Percentiles rank a stretch among this genome's conserved stretches.
Conservation (phyloP, 1,140 invertebrate species). For the Nomia melanderi region DNA sequence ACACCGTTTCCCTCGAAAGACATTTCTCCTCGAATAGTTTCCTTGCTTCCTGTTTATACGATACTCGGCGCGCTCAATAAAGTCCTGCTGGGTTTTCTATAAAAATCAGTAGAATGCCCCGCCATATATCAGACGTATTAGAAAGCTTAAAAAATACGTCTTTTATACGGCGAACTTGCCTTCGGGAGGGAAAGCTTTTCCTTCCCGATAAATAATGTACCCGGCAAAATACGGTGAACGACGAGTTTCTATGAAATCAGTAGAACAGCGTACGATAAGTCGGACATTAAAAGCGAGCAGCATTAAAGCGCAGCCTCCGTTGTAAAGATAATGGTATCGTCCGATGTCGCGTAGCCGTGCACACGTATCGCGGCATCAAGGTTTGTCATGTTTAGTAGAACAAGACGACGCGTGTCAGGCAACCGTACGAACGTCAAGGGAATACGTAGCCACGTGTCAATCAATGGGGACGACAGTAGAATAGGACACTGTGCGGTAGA, state of each 20-base stretch:
- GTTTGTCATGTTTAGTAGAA: background rate
- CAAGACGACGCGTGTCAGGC: background rate
- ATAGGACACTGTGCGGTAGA: background rate
- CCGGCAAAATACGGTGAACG: background rate
- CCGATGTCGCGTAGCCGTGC: too few species aligned
- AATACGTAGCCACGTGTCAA: background rate
- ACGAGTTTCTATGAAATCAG: background rate
- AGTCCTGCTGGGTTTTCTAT: too few species aligned
- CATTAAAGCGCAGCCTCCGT: background rate
- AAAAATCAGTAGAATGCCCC: slow-evolving; percentile 5
- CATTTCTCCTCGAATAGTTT: slow-evolving; percentile 8
- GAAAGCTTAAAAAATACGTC: background rate
- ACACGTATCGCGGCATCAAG: too few species aligned
- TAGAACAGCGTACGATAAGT: background rate
- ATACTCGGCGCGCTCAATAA: too few species aligned
- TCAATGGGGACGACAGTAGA: slow-evolving; percentile 5
- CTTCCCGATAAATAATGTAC: background rate
- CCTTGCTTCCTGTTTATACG: background rate
- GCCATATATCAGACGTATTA: background rate
- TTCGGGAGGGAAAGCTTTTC: background rate
- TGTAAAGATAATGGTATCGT: too few species aligned
- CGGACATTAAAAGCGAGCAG: background rate
- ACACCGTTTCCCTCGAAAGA: background rate
- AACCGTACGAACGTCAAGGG: background rate
- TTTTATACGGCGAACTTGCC: too few species aligned